phyloP scores from a whole-genome alignment of 2,888 invertebrate species.

The Mesochorus sp. region DNA sequence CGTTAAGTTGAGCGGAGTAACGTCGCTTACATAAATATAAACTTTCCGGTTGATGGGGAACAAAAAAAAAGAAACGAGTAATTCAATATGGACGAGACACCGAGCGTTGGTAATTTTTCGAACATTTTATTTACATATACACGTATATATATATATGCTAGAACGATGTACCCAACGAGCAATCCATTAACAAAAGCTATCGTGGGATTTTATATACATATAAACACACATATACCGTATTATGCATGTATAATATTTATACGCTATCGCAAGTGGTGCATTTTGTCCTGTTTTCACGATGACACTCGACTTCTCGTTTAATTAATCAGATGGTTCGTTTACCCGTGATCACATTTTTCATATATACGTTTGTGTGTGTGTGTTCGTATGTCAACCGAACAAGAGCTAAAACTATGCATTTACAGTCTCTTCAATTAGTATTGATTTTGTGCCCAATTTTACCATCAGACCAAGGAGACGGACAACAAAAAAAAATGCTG shows the following conservation, averaged over 20 bases:
- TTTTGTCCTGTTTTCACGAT: conserved; percentile 37
- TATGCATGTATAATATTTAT: conserved; percentile 1
- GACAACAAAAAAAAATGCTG: background rate
- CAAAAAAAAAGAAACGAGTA: conserved; percentile 12
- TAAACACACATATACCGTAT: background rate
- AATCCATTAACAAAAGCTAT: conserved; percentile 50
- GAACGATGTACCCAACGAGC: conserved; percentile 10
- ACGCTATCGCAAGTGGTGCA: background rate
- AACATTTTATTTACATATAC: background rate
- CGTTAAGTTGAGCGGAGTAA: background rate
- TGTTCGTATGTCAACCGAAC: background rate
- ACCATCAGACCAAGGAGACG: background rate
- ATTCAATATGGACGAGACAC: background rate
- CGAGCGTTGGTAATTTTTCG: conserved; percentile 17
- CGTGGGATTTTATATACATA: background rate
- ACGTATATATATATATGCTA: background rate
- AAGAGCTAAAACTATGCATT: background rate
- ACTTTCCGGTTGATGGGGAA: conserved; percentile 1
- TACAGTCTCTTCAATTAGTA: conserved; percentile 4
- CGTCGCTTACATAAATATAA: conserved; percentile 6
- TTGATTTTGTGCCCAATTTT: conserved; percentile 26
- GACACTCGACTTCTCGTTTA: conserved; percentile 48
- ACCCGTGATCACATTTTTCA: too few relatives aligned
- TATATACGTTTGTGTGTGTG: background rate
- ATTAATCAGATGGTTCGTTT: conserved; percentile 38